Percentiles rank a stretch among this genome's conserved stretches.
These are phyloP conservation scores for Saguinus midas DNA, from an alignment of 2,113 vertebrate species.

Conservation along the genomic window DNA sequence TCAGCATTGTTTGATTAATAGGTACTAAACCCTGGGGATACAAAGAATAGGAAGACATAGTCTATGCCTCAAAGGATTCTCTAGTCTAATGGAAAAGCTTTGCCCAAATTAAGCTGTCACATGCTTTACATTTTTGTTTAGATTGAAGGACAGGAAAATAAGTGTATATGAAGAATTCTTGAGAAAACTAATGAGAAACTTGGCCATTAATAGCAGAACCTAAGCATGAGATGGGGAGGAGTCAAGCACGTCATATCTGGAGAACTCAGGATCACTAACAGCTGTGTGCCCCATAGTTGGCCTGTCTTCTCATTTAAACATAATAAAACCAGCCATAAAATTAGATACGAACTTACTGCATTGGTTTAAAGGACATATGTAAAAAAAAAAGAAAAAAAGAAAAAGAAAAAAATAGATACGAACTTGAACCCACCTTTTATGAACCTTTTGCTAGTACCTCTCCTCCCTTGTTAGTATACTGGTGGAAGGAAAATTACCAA, in stretches of 20 bases:
- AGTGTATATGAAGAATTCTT: background rate
- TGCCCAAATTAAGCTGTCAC: background rate
- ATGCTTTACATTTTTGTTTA: constrained; percentile 1
- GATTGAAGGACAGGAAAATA: background rate
- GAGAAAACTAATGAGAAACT: background rate
- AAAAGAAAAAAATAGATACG: background rate
- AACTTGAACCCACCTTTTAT: background rate
- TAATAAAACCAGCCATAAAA: background rate
- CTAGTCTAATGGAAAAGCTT: background rate
- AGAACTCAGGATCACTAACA: background rate
- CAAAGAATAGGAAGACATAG: background rate
- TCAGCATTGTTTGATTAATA: background rate
- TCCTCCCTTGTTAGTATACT: background rate
- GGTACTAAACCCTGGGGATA: background rate
- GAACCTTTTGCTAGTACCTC: background rate
- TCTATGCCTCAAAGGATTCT: background rate
- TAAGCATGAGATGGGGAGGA: background rate
- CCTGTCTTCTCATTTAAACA: background rate
- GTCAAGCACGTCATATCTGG: background rate
- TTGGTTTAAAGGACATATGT: too few species aligned
- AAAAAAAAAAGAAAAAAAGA: too few species aligned
- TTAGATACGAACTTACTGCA: background rate
- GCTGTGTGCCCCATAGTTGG: background rate
- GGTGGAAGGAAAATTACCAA: background rate
- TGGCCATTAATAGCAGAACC: background rate